Evolutionary conservation across 1,140 invertebrate species (phyloP), one percentile per base, ranked within the genome.

Genomic region (Plodia interpunctella): DNA sequence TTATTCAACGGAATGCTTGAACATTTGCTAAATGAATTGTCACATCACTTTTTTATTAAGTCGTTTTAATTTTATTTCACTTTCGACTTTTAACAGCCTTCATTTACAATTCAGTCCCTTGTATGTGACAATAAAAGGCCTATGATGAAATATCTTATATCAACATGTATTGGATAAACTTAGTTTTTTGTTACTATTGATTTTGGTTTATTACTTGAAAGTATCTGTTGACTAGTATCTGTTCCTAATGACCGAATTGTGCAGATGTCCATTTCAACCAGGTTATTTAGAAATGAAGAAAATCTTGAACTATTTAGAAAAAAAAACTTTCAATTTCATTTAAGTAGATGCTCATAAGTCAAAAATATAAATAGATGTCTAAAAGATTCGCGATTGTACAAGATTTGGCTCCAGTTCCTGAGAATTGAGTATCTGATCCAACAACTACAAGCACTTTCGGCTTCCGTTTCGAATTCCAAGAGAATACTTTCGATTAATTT

Each of bases 401-500:
- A n/a, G n/a, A n/a, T 35, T 35, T 13, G 32, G 4, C 9, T 35
- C 8, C 35, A 32, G 57, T 25, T 60, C 57, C 49, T 59, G 28
- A 62, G 57, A n/a, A n/a, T 56, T 13, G 32, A 35, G 1, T 35
- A 35, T 35, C 10, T 9, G 32, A 35, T 35, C 66, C 59, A 70
- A 69, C 67, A 65, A 73, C 63, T 69, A 66, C 57, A 58, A 71
- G 62, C 32, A 56, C 57, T 53, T 49, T 54, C 57, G 30, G 54
- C 52, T 25, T 53, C 63, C 52, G 52, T 70, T 76, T 65, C 53
- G 60, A 78, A 76, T 76, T 72, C 67, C 59, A 72, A 68, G 59
- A 62, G 68, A 78, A 71, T 76, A 72, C 71, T 74, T 74, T 75
- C 70, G 68, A 74, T 78, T 74, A 76, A 76, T 76, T 76, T 71